Evolutionary conservation across 2,797 vertebrate species (phyloP).

Genomic region (Poeciliopsis turneri): DNA sequence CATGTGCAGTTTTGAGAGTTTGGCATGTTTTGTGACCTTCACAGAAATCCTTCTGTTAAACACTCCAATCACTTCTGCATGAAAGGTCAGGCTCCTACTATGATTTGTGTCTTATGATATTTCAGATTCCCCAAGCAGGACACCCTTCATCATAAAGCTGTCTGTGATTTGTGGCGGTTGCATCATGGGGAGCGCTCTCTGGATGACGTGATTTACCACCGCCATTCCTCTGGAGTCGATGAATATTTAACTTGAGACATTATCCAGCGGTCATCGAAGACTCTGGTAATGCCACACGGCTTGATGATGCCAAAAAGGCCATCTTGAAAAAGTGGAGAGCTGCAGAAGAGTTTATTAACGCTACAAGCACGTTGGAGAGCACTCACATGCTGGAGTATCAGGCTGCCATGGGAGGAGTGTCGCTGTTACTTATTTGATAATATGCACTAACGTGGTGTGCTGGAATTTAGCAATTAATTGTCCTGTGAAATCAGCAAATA

Average conservation of each 20-base stretch:
- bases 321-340: background rate
- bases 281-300: background rate
- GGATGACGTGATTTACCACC: conserved; percentile 7
- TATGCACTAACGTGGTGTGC: background rate
- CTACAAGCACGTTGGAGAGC: background rate
- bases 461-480: background rate
- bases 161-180: conserved; percentile 26
- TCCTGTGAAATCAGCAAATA: background rate
- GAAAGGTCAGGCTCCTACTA: conserved; percentile 18
- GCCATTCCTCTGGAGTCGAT: conserved; percentile 3
- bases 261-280: background rate
- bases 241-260: conserved; percentile 1
- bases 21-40: background rate
- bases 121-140: conserved; percentile 13
- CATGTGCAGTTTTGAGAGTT: background rate
- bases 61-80: background rate
- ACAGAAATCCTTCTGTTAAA: background rate
- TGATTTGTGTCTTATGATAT: conserved; percentile 30
- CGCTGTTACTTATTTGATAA: background rate
- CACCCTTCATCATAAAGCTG: conserved; percentile 32
- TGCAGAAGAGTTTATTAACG: background rate
- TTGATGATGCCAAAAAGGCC: background rate
- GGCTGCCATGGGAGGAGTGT: background rate
- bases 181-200: background rate
- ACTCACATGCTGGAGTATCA: background rate